Conservation (phyloP, 2,797 vertebrate species). For the Anguilla pacifica region DNA sequence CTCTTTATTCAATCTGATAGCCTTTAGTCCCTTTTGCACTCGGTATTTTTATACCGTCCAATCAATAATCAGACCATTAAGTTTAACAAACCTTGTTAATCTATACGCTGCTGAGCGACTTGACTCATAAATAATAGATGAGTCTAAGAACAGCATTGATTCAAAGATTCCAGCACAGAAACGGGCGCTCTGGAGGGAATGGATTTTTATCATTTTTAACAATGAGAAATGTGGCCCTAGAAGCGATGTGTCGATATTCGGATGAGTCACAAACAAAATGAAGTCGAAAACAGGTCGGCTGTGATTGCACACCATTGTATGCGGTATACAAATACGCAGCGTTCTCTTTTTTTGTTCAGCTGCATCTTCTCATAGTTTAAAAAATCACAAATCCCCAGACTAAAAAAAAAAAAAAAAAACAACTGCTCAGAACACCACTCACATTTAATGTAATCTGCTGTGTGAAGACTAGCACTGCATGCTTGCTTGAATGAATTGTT, state of each 20-base stretch:
- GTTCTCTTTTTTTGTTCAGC: no score
- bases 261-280: background rate
- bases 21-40: conserved; percentile 58
- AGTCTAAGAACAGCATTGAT: conserved; percentile 33
- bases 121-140: conserved; percentile 45
- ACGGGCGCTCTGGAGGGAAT: background rate
- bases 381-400: background rate
- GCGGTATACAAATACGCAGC: background rate
- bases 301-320: background rate
- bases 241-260: background rate
- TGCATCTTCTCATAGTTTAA: background rate
- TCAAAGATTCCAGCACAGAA: background rate
- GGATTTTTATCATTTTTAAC: background rate
- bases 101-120: conserved; percentile 60
- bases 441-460: background rate
- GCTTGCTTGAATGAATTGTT: background rate
- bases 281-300: background rate
- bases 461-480: background rate
- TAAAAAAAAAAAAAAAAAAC: background rate
- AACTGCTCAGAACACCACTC: background rate
- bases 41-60: conserved; percentile 60
- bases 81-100: conserved; percentile 71
- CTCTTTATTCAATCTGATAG: conserved; percentile 61
- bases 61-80: conserved; percentile 77
- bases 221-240: background rate